A percentile compares a stretch with the other conserved stretches of the same genome.
These are phyloP conservation scores for Caenorhabditis tropicalis DNA, from an alignment of 1,140 invertebrate species.

Conservation along the genomic window DNA sequence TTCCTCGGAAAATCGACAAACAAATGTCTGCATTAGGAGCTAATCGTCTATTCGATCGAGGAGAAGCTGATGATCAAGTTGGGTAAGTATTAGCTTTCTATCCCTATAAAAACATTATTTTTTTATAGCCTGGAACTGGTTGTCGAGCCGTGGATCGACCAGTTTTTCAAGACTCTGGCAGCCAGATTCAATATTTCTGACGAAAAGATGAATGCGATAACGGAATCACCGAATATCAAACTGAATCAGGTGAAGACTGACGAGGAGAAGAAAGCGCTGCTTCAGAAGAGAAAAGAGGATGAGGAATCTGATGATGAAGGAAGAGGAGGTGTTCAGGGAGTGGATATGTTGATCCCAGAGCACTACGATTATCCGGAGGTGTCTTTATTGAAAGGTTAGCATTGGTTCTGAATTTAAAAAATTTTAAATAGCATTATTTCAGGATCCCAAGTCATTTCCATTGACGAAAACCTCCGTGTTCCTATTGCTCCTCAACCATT, in stretches of 20 bases:
- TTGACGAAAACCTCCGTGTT: conserved; percentile 60
- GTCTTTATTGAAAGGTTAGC: conserved; percentile 20
- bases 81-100: conserved; percentile 46
- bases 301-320: conserved; percentile 20
- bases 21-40: conserved; percentile 52
- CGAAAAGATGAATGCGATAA: conserved; percentile 1
- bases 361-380: conserved; percentile 15
- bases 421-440: neutral
- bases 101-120: neutral
- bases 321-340: neutral
- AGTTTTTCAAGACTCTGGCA: conserved; percentile 45
- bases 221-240: conserved; percentile 30
- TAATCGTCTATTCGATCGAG: conserved; percentile 26
- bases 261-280: conserved; percentile 52
- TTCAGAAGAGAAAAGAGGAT: conserved; percentile 1
- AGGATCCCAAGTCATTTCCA: neutral
- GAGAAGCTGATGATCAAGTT: conserved; percentile 60
- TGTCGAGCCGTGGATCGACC: conserved; percentile 60
- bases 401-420: neutral
- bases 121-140: conserved; percentile 59
- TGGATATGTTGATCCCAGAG: conserved; percentile 21
- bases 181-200: conserved; percentile 1
- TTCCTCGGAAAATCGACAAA: conserved; percentile 61
- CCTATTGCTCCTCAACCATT: conserved; percentile 55
- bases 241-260: conserved; percentile 33